Evolutionary conservation across 2,797 vertebrate species (phyloP).

Genomic region (Schizopygopsis pylzovi): DNA sequence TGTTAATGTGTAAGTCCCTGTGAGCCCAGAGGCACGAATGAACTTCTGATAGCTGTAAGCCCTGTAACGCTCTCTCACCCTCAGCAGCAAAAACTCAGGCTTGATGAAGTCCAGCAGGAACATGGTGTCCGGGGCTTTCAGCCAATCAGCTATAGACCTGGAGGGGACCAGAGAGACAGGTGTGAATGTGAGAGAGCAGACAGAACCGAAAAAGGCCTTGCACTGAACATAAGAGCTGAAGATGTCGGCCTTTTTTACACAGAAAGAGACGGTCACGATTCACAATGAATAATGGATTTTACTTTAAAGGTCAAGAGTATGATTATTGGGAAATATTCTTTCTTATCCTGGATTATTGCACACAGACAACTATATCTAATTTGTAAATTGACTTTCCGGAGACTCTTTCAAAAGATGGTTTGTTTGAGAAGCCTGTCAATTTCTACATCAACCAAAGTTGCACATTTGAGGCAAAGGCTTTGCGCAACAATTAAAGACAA

Average conservation of each 20-base stretch:
- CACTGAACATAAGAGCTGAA: not conserved
- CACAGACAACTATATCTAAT: not conserved
- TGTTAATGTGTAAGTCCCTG: constrained; percentile 22
- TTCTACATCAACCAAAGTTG: not conserved
- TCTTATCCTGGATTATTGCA: not conserved
- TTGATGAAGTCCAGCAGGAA: constrained; percentile 99
- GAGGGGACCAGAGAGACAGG: not conserved
- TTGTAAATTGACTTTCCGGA: not conserved
- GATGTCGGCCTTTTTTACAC: not conserved
- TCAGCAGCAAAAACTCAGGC: constrained; percentile 94
- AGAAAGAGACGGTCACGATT: not conserved
- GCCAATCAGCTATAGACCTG: constrained; percentile 98
- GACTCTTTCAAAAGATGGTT: not conserved
- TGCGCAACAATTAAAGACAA: not conserved
- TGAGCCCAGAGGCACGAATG: not conserved
- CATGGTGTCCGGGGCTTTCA: constrained; percentile 96
- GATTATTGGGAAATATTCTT: not conserved
- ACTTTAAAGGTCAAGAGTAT: not conserved
- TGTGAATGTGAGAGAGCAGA: constrained; percentile 15
- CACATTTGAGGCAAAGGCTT: not conserved
- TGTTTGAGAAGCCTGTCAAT: not conserved
- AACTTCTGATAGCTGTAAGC: not conserved
- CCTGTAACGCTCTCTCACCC: constrained; percentile 77
- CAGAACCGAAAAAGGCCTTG: not conserved
- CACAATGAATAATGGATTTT: not conserved